Base-by-base conservation (phyloP, 2,888 invertebrate genomes). In the Dicyrtoma fusca region DNA sequence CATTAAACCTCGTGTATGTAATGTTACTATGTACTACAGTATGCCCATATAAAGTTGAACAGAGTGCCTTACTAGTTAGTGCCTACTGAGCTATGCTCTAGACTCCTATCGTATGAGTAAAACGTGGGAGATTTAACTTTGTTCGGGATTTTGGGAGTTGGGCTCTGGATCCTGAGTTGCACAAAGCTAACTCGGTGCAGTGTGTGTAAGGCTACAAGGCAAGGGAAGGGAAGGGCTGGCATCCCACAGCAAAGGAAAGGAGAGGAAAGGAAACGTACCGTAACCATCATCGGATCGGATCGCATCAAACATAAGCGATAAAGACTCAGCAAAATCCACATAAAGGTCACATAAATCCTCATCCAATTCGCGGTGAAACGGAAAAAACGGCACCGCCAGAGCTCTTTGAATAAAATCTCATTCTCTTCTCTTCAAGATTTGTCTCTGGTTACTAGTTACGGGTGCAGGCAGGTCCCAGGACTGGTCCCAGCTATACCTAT, bases 291-390 rank as follows among this genome's bases (percentile, higher is more conserved):
- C 62, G 64, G 64, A 64, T 64, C 64, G 47, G 64, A 64, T 64
- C 64, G 64, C 64, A 64, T 64, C 64, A 64, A 64, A 64, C 64
- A 64, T 25, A 49, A 64, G 49, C 64, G 64, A 64, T 64, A 64
- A 64, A 64, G 64, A 64, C 64, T 64, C 64, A 64, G 61, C 51
- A 69, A 69, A 51, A 69, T 61, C 61, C 49, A 62, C 61, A 61
- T 47, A 69, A 69, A 69, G 69, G 69, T 69, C 69, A 69, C 69
- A 69, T 69, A 69, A 69, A 69, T 69, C 69, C 69, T 69, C 69
- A 69, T 69, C 69, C 69, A 69, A 69, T 69, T 69, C 61, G 47
- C 23, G 49, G 61, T 47, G 42, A 45, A 64, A 64, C 45, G 64
- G 64, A 49, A 64, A 57, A 64, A 64, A 64, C 49, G 64, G 45